These are phyloP conservation scores for Sphenopsis melanotis DNA, from an alignment of 2,797 vertebrate species.

Conservation along the genomic window DNA sequence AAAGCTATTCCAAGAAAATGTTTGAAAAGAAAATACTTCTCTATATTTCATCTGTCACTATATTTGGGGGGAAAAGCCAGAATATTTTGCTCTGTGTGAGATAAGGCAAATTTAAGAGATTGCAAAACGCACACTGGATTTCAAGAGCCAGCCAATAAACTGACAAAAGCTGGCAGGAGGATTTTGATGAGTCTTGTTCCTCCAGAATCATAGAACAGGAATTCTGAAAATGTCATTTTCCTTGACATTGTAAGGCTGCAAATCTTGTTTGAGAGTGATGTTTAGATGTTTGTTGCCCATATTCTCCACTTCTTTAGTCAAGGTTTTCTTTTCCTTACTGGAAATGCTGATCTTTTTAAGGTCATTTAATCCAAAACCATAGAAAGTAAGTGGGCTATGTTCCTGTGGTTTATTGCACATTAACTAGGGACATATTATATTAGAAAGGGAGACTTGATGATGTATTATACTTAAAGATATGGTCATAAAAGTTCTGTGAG, in stretches of 20 bases:
- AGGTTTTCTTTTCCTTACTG: neutral
- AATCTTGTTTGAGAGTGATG: neutral
- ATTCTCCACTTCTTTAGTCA: neutral
- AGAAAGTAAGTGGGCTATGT: neutral
- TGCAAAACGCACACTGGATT: neutral
- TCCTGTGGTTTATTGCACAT: neutral
- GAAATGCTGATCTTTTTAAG: neutral
- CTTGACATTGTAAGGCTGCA: neutral
- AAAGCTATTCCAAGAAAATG: neutral
- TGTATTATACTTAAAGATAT: neutral
- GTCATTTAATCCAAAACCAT: neutral
- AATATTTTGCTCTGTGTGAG: neutral
- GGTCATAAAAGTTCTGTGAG: neutral
- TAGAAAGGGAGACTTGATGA: neutral
- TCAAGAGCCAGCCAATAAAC: neutral
- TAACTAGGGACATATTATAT: neutral
- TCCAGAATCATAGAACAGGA: neutral
- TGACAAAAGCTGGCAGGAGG: neutral
- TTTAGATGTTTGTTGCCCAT: neutral
- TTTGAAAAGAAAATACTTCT: neutral
- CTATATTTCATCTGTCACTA: neutral
- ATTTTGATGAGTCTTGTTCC: neutral
- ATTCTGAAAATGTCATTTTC: neutral
- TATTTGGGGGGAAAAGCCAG: neutral
- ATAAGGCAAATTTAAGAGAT: neutral